phyloP scores from a whole-genome alignment of 1,140 invertebrate genomes.

The Lordiphosa clarofinis region DNA sequence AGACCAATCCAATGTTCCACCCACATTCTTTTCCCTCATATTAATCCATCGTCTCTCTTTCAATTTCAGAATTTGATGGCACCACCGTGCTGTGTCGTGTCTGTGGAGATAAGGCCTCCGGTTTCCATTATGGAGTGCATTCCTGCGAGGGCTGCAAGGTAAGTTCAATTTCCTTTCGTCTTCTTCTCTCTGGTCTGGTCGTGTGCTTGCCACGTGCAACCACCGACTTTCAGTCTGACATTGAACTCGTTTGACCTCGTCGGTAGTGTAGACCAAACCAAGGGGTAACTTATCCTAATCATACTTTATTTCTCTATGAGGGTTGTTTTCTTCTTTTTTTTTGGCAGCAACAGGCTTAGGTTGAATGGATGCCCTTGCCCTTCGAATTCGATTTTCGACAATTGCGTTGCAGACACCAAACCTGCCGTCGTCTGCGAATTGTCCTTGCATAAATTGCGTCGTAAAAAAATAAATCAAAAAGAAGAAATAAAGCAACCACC shows the following conservation, averaged over 20 bases:
- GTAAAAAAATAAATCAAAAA: slow-evolving; percentile 73
- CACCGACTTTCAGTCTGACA: slow-evolving; percentile 51
- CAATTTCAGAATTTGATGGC: slow-evolving; percentile 97
- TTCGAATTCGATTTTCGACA: slow-evolving; percentile 18
- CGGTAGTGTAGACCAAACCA: too few species aligned
- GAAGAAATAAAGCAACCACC: slow-evolving; percentile 50
- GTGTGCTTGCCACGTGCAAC: slow-evolving; percentile 38
- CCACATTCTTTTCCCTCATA: not conserved
- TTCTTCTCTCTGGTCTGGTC: not conserved
- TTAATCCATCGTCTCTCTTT: slow-evolving; percentile 26
- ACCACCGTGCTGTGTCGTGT: slow-evolving; percentile 98
- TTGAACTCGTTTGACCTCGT: slow-evolving; percentile 68
- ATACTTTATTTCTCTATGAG: slow-evolving; percentile 5
- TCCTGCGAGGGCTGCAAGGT: slow-evolving; percentile 99
- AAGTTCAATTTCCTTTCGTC: slow-evolving; percentile 80
- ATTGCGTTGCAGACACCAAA: slow-evolving; percentile 38
- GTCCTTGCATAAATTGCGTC: slow-evolving; percentile 72
- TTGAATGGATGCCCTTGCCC: slow-evolving; percentile 9
- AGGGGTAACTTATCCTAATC: too few species aligned
- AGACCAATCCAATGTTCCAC: not conserved
- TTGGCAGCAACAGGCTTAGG: slow-evolving; percentile 11
- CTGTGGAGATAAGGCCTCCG: slow-evolving; percentile 98
- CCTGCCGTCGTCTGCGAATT: slow-evolving; percentile 36
- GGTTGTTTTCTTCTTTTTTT: slow-evolving; percentile 19
- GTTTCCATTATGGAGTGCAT: slow-evolving; percentile 99